Conservation (phyloP, 2,113 vertebrate genomes). For the Cettia cetti region DNA sequence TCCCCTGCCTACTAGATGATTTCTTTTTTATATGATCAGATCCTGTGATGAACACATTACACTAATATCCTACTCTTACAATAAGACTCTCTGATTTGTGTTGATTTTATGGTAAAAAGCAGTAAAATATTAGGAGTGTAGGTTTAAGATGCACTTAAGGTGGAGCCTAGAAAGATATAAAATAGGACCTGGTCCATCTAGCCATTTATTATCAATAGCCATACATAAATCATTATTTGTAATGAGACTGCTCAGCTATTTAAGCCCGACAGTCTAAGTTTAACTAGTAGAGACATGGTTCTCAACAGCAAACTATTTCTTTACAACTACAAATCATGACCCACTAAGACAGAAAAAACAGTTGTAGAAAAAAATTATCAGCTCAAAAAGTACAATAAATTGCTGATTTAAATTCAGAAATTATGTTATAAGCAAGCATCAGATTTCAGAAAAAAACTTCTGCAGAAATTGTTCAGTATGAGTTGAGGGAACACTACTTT, state of each 20-base stretch:
- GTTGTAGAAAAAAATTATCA: constrained; percentile 4
- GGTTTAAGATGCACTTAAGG: neutral
- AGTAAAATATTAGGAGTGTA: neutral
- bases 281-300: neutral
- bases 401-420: neutral
- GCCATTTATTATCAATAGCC: neutral
- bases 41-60: neutral
- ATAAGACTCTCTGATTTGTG: neutral
- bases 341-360: neutral
- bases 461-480: neutral
- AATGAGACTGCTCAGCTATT: neutral
- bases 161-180: neutral
- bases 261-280: neutral
- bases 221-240: neutral
- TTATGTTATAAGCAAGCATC: neutral
- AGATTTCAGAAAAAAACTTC: neutral
- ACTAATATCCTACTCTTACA: neutral
- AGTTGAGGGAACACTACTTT: neutral
- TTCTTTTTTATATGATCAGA: neutral
- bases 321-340: neutral
- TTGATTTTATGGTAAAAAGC: neutral
- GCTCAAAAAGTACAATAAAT: neutral
- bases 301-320: neutral
- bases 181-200: neutral
- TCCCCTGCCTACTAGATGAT: neutral